Evolutionary conservation across 2,888 invertebrate species (phyloP).

Genomic region (Lamproptera curius): DNA sequence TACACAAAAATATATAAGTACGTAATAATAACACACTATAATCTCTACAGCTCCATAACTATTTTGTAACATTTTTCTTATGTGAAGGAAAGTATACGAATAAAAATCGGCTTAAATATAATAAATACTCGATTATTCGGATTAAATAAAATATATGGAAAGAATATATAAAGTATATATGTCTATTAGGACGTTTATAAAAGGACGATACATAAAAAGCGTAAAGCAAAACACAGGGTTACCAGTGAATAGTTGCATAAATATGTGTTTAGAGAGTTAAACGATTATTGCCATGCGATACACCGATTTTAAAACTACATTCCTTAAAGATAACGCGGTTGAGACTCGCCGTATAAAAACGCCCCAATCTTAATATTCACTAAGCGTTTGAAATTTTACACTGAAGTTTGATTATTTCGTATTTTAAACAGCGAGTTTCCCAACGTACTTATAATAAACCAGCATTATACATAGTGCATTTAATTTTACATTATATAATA

Average conservation of each 20-base stretch:
- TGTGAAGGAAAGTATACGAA: neutral
- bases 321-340: slow-evolving; percentile 29
- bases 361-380: too few relatives aligned
- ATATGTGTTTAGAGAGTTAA: slow-evolving; percentile 22
- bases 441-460: slow-evolving; percentile 33
- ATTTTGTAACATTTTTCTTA: neutral
- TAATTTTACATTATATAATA: slow-evolving; percentile 42
- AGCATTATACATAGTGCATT: slow-evolving; percentile 50
- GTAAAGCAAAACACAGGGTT: slow-evolving; percentile 19
- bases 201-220: slow-evolving; percentile 18
- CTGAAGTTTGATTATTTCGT: neutral
- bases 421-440: slow-evolving; percentile 24
- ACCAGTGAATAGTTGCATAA: slow-evolving; percentile 16
- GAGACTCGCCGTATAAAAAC: slow-evolving; percentile 23
- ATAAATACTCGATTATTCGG: neutral
- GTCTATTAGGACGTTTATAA: slow-evolving; percentile 2
- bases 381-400: too few relatives aligned
- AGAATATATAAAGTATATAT: neutral
- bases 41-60: neutral
- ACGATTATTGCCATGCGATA: slow-evolving; percentile 54
- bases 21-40: slow-evolving; percentile 1
- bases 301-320: slow-evolving; percentile 40
- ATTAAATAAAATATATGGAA: neutral
- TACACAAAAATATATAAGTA: slow-evolving; percentile 8
- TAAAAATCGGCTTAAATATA: neutral